Base-by-base conservation (phyloP, 2,113 vertebrate species). In the Clinocottus analis region DNA sequence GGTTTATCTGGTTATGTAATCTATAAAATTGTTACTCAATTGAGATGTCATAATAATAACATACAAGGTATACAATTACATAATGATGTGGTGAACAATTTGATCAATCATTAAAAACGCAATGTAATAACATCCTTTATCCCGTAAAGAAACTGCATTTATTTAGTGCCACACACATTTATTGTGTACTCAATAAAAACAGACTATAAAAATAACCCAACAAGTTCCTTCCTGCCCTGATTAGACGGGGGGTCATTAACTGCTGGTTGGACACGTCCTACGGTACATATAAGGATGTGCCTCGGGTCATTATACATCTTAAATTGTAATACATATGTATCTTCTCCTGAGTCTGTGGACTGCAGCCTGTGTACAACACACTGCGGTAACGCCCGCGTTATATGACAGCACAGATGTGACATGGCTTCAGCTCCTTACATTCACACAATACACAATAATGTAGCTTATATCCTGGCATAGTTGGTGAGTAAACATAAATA, bases 321-420 rank as follows among this genome's bases (percentile, higher is more conserved):
- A 37, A 23, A 5, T 23, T 23, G 16, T 21, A 21, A 11, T n/a
- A 39, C 3, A 5, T 11, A 6, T 17, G 9, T 6, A 1, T 68
- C 29, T 47, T 41, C 17, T 55, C 23, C 14, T 49, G 13, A 39
- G 19, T 37, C n/a, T 62, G 2, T 14, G 51, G 17, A 19, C 70
- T 60, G 70, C 12, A 75, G 47, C 14, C 75, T 59, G 66, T 55
- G 47, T 51, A 5, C 1, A 33, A 41, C 27, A 16, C 10, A 51
- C 7, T 8, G 53, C 19, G 65, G 49, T 60, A 62, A 79, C 82
- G 72, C 65, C 79, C 80, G 35, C 41, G 16, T 66, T 67, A 51
- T 8, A 67, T 70, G 49, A 31, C 61, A 64, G 53, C 19, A 19
- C 33, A 43, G 41, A 23, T 10, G 39, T 7, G 31, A 56, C 1